A percentile compares a stretch with the other conserved stretches of the same genome.
Conservation (phyloP, 2,113 vertebrate genomes). For the Cochlearius cochlearius region DNA sequence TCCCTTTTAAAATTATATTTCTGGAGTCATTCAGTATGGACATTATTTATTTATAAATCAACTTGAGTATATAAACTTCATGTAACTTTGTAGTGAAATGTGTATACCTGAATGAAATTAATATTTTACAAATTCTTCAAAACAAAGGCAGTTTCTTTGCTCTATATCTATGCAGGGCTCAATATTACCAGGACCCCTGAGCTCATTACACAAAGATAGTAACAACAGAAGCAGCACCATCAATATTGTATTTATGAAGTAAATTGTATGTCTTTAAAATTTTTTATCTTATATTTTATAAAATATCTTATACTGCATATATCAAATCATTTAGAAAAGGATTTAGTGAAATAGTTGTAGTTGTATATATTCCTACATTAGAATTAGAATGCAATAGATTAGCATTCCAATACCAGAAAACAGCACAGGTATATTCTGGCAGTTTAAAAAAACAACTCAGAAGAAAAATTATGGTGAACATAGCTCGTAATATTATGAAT, state of each 20-base stretch:
- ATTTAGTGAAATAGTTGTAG: not conserved
- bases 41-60: not conserved
- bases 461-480: not conserved
- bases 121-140: not conserved
- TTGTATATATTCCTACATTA: not conserved
- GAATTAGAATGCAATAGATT: not conserved
- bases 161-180: not conserved
- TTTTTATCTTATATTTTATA: not conserved
- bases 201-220: not conserved
- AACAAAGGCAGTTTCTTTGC: not conserved
- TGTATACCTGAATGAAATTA: not conserved
- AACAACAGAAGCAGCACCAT: not conserved
- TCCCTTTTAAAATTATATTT: not conserved
- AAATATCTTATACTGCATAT: not conserved
- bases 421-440: not conserved
- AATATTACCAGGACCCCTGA: not conserved
- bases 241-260: not conserved
- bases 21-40: not conserved
- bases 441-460: not conserved
- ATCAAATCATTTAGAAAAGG: not conserved
- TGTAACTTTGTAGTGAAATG: not conserved
- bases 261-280: not conserved
- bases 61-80: not conserved
- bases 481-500: not conserved
- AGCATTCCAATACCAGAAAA: not conserved